phyloP scores from a whole-genome alignment of 2,888 invertebrate species.

The Sphaeridia pumilis region DNA sequence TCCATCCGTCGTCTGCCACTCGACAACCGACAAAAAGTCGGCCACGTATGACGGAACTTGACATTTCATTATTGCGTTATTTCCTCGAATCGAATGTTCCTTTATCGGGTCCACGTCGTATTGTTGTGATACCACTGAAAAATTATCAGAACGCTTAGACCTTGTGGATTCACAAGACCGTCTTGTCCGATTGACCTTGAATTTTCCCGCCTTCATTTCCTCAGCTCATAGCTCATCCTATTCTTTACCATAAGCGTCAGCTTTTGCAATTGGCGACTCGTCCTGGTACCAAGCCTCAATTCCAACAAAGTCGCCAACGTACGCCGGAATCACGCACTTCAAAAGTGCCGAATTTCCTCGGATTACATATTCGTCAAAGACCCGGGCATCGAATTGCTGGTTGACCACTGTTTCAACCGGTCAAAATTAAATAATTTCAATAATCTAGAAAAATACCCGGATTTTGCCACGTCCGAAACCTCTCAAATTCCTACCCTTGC shows the following conservation, averaged over 20 bases:
- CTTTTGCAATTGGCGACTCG: conserved; percentile 39
- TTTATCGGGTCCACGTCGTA: conserved; percentile 76
- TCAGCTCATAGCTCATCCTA: too few relatives aligned
- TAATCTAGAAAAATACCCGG: too few relatives aligned
- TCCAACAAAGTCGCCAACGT: conserved; percentile 59
- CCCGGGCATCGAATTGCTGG: conserved; percentile 59
- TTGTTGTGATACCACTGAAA: conserved; percentile 68
- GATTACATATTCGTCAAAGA: conserved; percentile 78
- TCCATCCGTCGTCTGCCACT: conserved; percentile 33
- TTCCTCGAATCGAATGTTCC: conserved; percentile 81
- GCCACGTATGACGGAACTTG: conserved; percentile 85
- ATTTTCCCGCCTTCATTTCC: too few relatives aligned
- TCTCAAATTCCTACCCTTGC: too few relatives aligned
- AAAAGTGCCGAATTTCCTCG: conserved; percentile 81
- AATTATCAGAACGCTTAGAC: too few relatives aligned
- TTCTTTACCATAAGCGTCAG: conserved; percentile 30
- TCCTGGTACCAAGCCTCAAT: conserved; percentile 61
- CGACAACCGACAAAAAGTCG: conserved; percentile 69
- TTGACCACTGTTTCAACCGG: conserved; percentile 61
- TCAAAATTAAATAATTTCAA: too few relatives aligned
- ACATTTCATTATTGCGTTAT: conserved; percentile 77
- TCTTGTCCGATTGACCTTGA: conserved; percentile 19
- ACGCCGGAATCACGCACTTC: conserved; percentile 78
- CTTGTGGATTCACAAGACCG: too few relatives aligned
- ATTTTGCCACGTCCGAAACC: too few relatives aligned